Evolutionary conservation across 1,140 invertebrate genomes (phyloP).

Genomic region (Drosophila varians): DNA sequence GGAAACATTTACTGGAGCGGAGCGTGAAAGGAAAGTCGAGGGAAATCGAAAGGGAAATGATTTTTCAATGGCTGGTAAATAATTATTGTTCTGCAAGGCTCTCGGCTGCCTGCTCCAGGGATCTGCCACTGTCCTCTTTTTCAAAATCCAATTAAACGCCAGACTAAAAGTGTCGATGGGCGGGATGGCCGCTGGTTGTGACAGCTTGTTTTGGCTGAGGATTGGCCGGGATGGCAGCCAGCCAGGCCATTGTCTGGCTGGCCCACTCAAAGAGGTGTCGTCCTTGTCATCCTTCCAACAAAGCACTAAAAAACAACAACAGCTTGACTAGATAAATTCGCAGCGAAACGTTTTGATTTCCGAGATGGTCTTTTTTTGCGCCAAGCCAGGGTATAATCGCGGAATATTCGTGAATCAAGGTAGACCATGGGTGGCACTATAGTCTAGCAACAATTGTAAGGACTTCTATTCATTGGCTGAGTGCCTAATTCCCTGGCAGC

Average conservation of each 20-base stretch:
- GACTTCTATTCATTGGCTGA: conserved; percentile 2
- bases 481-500: conserved; percentile 4
- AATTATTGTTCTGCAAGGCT: conserved; percentile 64
- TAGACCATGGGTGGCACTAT: too few relatives aligned
- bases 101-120: background rate
- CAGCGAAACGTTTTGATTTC: background rate
- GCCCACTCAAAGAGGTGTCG: conserved; percentile 38
- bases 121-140: conserved; percentile 1
- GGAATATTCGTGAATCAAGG: background rate
- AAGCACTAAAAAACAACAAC: conserved; percentile 9
- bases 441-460: too few relatives aligned
- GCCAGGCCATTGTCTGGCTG: conserved; percentile 34
- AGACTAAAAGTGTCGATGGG: conserved; percentile 50
- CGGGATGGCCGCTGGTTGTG: conserved; percentile 27
- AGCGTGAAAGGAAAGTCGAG: conserved; percentile 43
- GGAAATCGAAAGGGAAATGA: conserved; percentile 80
- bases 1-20: conserved; percentile 52
- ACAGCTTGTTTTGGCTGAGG: conserved; percentile 41
- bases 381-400: background rate
- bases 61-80: conserved; percentile 79
- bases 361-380: background rate
- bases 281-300: conserved; percentile 22
- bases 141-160: conserved; percentile 48
- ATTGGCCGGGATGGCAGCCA: conserved; percentile 9
- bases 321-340: conserved; percentile 10